phyloP scores from a whole-genome alignment of 2,113 vertebrate genomes.

The Prietella phreatophila region DNA sequence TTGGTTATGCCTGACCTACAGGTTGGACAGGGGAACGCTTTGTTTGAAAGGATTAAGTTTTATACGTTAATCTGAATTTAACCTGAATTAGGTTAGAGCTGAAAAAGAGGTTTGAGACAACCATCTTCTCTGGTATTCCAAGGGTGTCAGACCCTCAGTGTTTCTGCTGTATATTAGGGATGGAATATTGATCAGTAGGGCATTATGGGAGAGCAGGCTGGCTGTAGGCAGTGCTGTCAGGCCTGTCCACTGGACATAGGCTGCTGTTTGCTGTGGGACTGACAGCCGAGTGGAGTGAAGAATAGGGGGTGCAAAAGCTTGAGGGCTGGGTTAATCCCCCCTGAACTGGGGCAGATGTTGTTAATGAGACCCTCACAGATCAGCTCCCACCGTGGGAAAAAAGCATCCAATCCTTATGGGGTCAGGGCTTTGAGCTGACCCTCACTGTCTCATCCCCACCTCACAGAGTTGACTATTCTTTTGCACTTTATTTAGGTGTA shows the following conservation, averaged over 20 bases:
- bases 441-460: slow-evolving; percentile 70
- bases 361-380: slow-evolving; percentile 79
- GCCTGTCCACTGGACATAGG: slow-evolving; percentile 60
- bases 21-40: slow-evolving; percentile 60
- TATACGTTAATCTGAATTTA: background rate
- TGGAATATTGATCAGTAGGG: slow-evolving; percentile 37
- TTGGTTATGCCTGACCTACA: slow-evolving; percentile 63
- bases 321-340: slow-evolving; percentile 67
- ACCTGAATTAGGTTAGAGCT: background rate
- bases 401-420: slow-evolving; percentile 77
- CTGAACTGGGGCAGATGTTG: slow-evolving; percentile 81
- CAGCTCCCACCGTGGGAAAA: slow-evolving; percentile 78
- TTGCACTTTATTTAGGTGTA: slow-evolving; percentile 47
- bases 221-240: slow-evolving; percentile 53
- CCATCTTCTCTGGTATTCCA: slow-evolving; percentile 24
- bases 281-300: slow-evolving; percentile 61
- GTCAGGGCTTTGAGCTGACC: slow-evolving; percentile 76
- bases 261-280: slow-evolving; percentile 64
- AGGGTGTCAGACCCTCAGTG: slow-evolving; percentile 27
- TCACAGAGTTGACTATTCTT: slow-evolving; percentile 45
- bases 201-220: slow-evolving; percentile 43
- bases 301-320: slow-evolving; percentile 66
- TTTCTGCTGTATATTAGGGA: background rate
- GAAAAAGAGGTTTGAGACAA: background rate
- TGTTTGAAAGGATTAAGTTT: slow-evolving; percentile 33